phyloP scores from a whole-genome alignment of 2,797 vertebrate species.

The Karalla daura region DNA sequence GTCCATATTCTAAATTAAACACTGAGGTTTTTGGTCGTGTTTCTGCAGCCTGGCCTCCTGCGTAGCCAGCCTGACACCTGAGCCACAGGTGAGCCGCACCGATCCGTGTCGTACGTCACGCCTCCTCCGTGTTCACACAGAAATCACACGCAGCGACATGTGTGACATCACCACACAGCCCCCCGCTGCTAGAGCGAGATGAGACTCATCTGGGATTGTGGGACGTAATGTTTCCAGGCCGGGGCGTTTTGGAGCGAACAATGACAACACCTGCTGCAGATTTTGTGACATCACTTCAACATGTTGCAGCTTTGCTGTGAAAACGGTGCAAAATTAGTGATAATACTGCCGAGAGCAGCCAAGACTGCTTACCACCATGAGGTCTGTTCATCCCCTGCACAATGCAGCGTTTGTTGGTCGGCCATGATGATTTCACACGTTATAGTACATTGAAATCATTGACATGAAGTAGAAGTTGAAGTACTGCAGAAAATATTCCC shows the following conservation, averaged over 20 bases:
- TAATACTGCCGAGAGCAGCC: conserved; percentile 3
- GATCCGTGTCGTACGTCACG: no score
- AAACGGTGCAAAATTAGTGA: neutral
- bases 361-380: neutral
- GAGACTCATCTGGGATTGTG: conserved; percentile 55
- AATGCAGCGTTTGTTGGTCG: conserved; percentile 21
- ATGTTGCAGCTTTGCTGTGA: conserved; percentile 21
- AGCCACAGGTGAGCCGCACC: no score
- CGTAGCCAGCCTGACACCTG: no score
- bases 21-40: no score
- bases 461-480: no score
- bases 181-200: conserved; percentile 56
- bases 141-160: conserved; percentile 37
- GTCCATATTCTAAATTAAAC: no score
- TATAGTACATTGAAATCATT: neutral
- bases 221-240: conserved; percentile 37
- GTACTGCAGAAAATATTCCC: no score
- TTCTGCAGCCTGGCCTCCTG: no score
- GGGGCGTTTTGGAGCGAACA: conserved; percentile 54
- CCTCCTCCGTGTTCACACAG: no score
- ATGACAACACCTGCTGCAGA: conserved; percentile 74
- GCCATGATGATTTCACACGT: neutral
- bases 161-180: conserved; percentile 38
- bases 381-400: neutral
- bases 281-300: conserved; percentile 61